These are phyloP conservation scores for Norana najaformis DNA, from an alignment of 2,888 invertebrate genomes.

Conservation along the genomic window DNA sequence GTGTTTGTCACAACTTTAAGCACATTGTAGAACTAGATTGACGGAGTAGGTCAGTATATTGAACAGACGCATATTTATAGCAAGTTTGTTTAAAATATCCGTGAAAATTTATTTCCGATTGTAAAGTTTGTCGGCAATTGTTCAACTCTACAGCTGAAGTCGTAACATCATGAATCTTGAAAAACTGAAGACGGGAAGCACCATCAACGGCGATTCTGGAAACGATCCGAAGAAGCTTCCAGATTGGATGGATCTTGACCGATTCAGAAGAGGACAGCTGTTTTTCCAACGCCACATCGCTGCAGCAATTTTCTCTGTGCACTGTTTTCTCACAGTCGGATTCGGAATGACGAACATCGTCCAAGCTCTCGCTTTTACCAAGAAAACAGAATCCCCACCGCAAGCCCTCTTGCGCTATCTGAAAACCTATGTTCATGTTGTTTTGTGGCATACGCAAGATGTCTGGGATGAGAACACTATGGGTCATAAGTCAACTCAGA, in stretches of 20 bases:
- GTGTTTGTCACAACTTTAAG: no score
- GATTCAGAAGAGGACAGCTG: constrained; percentile 69
- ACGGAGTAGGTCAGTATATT: no score
- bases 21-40: no score
- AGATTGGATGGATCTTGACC: constrained; percentile 63
- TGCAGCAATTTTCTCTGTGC: constrained; percentile 73
- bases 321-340: constrained; percentile 76
- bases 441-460: constrained; percentile 77
- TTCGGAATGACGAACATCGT: constrained; percentile 77
- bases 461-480: constrained; percentile 64
- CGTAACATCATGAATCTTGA: not conserved
- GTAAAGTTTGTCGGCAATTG: no score
- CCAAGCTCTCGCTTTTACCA: constrained; percentile 73
- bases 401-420: constrained; percentile 78
- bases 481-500: constrained; percentile 63
- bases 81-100: no score
- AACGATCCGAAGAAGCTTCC: constrained; percentile 49
- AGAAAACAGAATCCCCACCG: constrained; percentile 71
- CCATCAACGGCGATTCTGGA: constrained; percentile 32
- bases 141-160: no score
- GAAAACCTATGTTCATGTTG: constrained; percentile 76
- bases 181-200: constrained; percentile 29
- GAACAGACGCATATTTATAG: no score
- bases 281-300: constrained; percentile 75
- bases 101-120: no score